A percentile compares a stretch with the other conserved stretches of the same genome.
These are phyloP conservation scores for Enteromius treurensis DNA, from an alignment of 2,797 vertebrate genomes.

Conservation along the genomic window DNA sequence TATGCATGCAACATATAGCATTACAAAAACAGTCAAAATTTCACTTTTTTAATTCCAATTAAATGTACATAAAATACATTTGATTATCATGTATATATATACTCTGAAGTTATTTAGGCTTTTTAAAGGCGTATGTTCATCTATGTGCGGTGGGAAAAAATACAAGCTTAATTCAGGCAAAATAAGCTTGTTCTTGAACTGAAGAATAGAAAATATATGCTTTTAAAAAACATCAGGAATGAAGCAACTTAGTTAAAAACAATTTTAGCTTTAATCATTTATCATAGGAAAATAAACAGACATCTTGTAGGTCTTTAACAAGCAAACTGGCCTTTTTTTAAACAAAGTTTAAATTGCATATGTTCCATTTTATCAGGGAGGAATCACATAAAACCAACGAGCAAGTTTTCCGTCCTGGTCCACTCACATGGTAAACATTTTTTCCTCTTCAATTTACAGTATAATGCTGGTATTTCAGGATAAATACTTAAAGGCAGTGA, in stretches of 20 bases:
- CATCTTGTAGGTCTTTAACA: constrained; percentile 55
- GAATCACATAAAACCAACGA: constrained; percentile 29
- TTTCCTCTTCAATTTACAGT: neutral
- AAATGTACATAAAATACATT: neutral
- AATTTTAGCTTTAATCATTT: constrained; percentile 59
- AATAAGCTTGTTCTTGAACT: neutral
- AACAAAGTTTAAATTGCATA: constrained; percentile 62
- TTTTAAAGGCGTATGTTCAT: neutral
- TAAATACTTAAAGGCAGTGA: constrained; percentile 59
- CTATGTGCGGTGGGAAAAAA: neutral
- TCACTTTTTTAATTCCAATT: neutral
- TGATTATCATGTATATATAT: neutral
- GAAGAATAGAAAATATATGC: neutral
- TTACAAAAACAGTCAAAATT: neutral
- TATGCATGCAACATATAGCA: neutral
- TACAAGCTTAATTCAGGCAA: neutral
- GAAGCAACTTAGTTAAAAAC: constrained; percentile 46
- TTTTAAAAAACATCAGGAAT: neutral
- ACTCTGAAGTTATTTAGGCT: neutral
- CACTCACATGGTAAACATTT: constrained; percentile 43
- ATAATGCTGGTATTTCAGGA: constrained; percentile 48
- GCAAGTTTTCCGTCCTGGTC: neutral
- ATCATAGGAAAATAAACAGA: constrained; percentile 61
- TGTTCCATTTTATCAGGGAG: constrained; percentile 50
- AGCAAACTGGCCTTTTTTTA: constrained; percentile 54